Evolutionary conservation across 1,140 invertebrate species (phyloP).

Genomic region (Prorops nasuta): DNA sequence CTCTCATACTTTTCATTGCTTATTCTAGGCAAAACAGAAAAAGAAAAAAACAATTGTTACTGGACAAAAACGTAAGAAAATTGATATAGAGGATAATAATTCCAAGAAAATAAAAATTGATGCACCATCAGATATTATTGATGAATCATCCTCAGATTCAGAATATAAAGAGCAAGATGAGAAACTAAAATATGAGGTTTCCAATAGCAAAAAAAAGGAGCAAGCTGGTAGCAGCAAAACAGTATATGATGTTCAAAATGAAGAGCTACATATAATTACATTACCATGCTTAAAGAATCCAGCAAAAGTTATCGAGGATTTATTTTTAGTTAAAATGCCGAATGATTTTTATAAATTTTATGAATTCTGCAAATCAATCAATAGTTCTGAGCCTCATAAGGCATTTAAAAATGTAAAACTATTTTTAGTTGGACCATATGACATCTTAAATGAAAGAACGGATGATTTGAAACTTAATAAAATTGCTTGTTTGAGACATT

Average conservation of each 20-base stretch:
- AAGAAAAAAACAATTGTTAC: neutral
- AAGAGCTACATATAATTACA: neutral
- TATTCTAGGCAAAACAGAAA: neutral
- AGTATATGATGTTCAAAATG: neutral
- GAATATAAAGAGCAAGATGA: neutral
- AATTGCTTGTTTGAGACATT: slow-evolving; percentile 74
- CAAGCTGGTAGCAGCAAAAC: too few relatives aligned
- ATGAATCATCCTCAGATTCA: neutral
- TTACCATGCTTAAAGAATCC: slow-evolving; percentile 20
- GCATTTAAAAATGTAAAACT: slow-evolving; percentile 69
- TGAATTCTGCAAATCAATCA: slow-evolving; percentile 72
- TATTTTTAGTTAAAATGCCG: slow-evolving; percentile 86
- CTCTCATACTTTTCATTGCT: neutral
- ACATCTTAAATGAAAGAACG: slow-evolving; percentile 73
- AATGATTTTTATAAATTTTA: slow-evolving; percentile 85
- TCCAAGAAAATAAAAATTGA: neutral
- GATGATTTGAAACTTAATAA: slow-evolving; percentile 58
- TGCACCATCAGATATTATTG: neutral
- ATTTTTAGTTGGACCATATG: slow-evolving; percentile 81
- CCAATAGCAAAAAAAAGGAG: neutral
- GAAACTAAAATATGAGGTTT: neutral
- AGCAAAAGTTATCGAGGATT: slow-evolving; percentile 65
- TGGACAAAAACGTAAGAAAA: slow-evolving; percentile 23
- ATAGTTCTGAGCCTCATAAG: slow-evolving; percentile 61
- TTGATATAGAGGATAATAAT: slow-evolving; percentile 8